Conservation (phyloP, 2,888 invertebrate genomes). For the Drosophila demipolita region DNA sequence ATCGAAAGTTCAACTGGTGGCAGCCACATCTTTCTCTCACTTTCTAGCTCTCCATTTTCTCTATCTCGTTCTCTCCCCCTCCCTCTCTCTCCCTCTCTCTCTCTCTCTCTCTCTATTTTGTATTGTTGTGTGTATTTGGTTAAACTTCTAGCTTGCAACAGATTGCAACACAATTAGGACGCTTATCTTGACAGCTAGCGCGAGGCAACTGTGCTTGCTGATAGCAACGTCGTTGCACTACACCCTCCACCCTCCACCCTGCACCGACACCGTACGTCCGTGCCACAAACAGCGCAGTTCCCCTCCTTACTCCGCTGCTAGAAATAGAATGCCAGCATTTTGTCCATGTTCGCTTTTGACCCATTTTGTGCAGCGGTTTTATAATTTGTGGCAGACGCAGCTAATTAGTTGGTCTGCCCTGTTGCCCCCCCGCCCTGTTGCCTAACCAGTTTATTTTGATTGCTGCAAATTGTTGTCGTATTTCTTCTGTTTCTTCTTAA, state of each 20-base stretch:
- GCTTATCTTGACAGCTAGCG: slow-evolving; percentile 40
- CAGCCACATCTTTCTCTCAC: slow-evolving; percentile 2
- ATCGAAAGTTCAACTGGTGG: slow-evolving; percentile 58
- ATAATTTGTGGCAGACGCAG: slow-evolving; percentile 4
- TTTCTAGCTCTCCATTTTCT: background rate
- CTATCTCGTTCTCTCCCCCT: background rate
- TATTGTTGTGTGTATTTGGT: background rate
- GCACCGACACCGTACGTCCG: background rate
- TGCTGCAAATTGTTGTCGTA: background rate
- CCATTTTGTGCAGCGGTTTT: slow-evolving; percentile 39
- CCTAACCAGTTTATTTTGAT: slow-evolving; percentile 41
- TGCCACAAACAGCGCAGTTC: background rate
- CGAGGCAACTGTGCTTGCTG: slow-evolving; percentile 21
- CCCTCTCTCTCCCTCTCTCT: background rate
- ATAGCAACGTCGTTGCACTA: slow-evolving; percentile 21
- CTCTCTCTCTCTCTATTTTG: background rate
- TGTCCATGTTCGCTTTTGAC: slow-evolving; percentile 37
- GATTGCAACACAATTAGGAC: slow-evolving; percentile 48
- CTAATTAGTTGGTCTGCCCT: slow-evolving; percentile 28
- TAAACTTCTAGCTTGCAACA: slow-evolving; percentile 50
- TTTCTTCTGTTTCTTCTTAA: slow-evolving; percentile 8
- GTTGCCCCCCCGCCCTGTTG: too few species aligned
- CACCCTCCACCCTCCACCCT: background rate
- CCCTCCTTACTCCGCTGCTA: background rate
- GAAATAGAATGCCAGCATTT: background rate